Conservation (phyloP, 2,888 invertebrate species). For the Caenorhabditis afra region DNA sequence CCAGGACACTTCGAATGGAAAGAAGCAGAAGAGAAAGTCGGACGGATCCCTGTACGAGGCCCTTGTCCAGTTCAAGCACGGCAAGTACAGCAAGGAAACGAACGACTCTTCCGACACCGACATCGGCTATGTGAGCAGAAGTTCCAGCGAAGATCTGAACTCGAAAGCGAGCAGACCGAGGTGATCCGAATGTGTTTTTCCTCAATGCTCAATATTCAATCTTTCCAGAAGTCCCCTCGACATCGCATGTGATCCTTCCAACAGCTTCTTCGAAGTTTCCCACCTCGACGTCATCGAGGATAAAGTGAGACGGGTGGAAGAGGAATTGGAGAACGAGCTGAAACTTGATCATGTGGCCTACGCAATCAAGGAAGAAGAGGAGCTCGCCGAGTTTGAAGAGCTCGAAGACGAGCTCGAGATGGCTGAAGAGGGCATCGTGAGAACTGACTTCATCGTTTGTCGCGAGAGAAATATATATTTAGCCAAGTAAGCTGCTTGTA, state of each 20-base stretch:
- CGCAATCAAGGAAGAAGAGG: slow-evolving; percentile 59
- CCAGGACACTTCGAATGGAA: slow-evolving; percentile 22
- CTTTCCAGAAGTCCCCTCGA: slow-evolving; percentile 34
- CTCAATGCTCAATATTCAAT: neutral
- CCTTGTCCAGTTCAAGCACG: slow-evolving; percentile 58
- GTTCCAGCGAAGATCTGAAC: slow-evolving; percentile 69
- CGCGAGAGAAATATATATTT: slow-evolving; percentile 61
- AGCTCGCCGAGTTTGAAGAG: slow-evolving; percentile 67
- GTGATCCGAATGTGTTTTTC: slow-evolving; percentile 6
- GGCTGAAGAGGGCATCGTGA: slow-evolving; percentile 61
- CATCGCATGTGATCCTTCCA: slow-evolving; percentile 20
- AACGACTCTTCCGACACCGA: slow-evolving; percentile 64
- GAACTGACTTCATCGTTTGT: slow-evolving; percentile 64
- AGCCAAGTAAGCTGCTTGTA: slow-evolving; percentile 53
- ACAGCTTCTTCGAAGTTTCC: slow-evolving; percentile 31
- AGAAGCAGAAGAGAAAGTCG: slow-evolving; percentile 29
- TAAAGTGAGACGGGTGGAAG: slow-evolving; percentile 33
- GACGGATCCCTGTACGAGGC: slow-evolving; percentile 56
- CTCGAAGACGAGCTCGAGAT: slow-evolving; percentile 66
- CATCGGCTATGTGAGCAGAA: slow-evolving; percentile 69
- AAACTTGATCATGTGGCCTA: slow-evolving; percentile 54
- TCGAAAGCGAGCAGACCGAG: slow-evolving; percentile 47
- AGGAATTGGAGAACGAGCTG: slow-evolving; percentile 45
- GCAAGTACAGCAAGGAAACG: slow-evolving; percentile 61
- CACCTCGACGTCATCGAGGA: slow-evolving; percentile 44